Evolutionary conservation across 1,140 invertebrate genomes (phyloP).

Genomic region (Zaprionus taronus): DNA sequence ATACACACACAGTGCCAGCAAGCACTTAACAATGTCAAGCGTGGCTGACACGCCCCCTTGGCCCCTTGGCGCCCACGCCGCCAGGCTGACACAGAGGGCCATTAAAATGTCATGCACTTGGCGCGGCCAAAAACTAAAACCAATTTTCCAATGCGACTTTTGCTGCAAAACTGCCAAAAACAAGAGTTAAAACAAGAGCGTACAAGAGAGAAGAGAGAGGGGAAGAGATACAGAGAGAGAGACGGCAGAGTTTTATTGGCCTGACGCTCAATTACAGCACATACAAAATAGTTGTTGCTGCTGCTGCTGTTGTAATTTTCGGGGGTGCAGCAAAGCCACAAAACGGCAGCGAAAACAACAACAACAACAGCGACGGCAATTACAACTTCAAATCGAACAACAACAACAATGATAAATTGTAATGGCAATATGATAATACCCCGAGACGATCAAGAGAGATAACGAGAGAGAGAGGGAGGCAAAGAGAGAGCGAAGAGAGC

Average conservation of each 20-base stretch:
- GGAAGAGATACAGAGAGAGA: background rate
- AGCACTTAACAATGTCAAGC: constrained; percentile 69
- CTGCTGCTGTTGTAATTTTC: background rate
- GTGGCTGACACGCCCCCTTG: constrained; percentile 1
- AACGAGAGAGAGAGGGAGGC: background rate
- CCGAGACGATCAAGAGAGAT: constrained; percentile 47
- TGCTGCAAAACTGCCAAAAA: constrained; percentile 48
- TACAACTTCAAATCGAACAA: constrained; percentile 2
- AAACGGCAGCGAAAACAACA: constrained; percentile 40
- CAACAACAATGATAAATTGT: constrained; percentile 42
- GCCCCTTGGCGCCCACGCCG: background rate
- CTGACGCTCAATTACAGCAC: constrained; percentile 48
- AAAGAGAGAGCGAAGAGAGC: background rate
- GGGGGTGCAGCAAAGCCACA: constrained; percentile 39
- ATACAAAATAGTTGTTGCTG: constrained; percentile 27
- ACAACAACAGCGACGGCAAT: constrained; percentile 10
- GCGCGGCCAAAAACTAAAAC: constrained; percentile 65
- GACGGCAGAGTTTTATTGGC: constrained; percentile 42
- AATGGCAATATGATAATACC: constrained; percentile 47
- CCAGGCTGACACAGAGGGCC: constrained; percentile 23
- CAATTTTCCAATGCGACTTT: constrained; percentile 46
- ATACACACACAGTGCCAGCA: constrained; percentile 28
- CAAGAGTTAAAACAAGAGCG: constrained; percentile 36
- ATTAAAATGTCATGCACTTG: constrained; percentile 80
- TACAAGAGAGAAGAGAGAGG: constrained; percentile 6